phyloP scores from a whole-genome alignment of 2,888 invertebrate species.

The Allophyes oxyacanthae region DNA sequence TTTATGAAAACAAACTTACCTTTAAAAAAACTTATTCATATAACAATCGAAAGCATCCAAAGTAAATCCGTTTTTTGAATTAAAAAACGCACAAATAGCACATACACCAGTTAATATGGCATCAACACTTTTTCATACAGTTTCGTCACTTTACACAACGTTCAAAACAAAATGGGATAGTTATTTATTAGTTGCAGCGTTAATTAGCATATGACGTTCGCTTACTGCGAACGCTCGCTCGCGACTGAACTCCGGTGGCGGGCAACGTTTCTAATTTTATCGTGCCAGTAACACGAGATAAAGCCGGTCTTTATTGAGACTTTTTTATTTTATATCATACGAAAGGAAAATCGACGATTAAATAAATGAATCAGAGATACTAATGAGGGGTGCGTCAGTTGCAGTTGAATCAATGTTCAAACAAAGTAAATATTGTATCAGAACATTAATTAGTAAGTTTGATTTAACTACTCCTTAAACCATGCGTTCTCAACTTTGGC shows the following conservation, averaged over 20 bases:
- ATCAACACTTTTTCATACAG: constrained; percentile 39
- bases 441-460: not conserved
- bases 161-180: constrained; percentile 38
- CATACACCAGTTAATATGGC: constrained; percentile 55
- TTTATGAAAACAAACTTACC: constrained; percentile 63
- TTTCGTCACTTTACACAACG: constrained; percentile 58
- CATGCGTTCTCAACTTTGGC: constrained; percentile 13
- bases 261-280: constrained; percentile 85
- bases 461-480: not conserved
- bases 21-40: constrained; percentile 68
- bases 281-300: constrained; percentile 88
- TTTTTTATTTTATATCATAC: constrained; percentile 78
- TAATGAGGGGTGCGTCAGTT: constrained; percentile 14
- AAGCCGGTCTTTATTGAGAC: constrained; percentile 84
- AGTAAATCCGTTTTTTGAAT: constrained; percentile 55
- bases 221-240: constrained; percentile 65
- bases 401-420: not conserved
- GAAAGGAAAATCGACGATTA: constrained; percentile 52
- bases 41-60: constrained; percentile 66
- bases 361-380: constrained; percentile 41
- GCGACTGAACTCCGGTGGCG: constrained; percentile 67
- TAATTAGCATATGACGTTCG: constrained; percentile 55
- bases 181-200: constrained; percentile 18
- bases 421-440: constrained; percentile 4
- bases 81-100: constrained; percentile 59